A percentile compares a stretch with the other conserved stretches of the same genome.
Conservation (phyloP, 2,888 invertebrate species). For the Nematopogon swammerdamellus region DNA sequence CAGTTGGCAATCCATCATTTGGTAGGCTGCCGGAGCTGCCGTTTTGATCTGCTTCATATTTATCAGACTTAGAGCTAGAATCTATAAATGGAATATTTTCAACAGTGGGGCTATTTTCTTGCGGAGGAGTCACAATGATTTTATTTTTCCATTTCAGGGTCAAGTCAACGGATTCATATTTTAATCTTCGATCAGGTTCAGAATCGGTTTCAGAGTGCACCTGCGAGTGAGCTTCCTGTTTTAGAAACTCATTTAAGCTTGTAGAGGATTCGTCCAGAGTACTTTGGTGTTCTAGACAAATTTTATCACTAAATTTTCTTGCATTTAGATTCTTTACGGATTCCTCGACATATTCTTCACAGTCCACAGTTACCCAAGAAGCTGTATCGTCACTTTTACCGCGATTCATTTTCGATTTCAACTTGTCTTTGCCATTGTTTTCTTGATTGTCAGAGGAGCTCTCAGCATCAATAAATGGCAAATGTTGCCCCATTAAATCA, state of each 20-base stretch:
- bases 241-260: constrained; percentile 47
- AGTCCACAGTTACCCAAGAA: constrained; percentile 66
- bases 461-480: constrained; percentile 52
- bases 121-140: constrained; percentile 59
- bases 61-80: constrained; percentile 36
- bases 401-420: constrained; percentile 28
- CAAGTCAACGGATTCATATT: constrained; percentile 30
- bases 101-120: constrained; percentile 57
- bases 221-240: constrained; percentile 41
- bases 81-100: constrained; percentile 52
- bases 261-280: constrained; percentile 59
- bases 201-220: constrained; percentile 35
- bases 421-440: constrained; percentile 22
- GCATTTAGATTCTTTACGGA: too few species aligned
- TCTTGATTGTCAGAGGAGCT: constrained; percentile 48
- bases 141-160: constrained; percentile 49
- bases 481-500: constrained; percentile 41
- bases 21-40: constrained; percentile 39
- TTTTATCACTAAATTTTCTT: constrained; percentile 21
- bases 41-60: constrained; percentile 43
- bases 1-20: constrained; percentile 38
- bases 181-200: constrained; percentile 31
- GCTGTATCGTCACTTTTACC: constrained; percentile 66
- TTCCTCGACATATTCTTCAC: constrained; percentile 64
- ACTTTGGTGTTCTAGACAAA: constrained; percentile 49